Evolutionary conservation across 64 coral and sea anemone species (phyloP).

Genomic region (Pocillopora verrucosa): DNA sequence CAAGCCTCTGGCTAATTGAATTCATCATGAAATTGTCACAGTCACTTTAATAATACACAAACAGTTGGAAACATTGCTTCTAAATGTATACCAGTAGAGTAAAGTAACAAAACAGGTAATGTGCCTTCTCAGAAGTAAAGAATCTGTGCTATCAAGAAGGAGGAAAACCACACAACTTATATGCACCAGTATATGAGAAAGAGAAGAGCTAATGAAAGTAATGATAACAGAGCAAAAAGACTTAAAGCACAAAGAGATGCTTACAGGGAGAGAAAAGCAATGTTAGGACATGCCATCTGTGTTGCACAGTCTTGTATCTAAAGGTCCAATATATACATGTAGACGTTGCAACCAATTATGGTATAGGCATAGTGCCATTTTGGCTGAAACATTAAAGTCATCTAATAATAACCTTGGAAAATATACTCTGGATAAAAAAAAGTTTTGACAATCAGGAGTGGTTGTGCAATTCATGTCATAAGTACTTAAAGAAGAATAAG

Average conservation of each 20-base stretch:
- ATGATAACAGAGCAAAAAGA: not conserved
- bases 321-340: constrained; percentile 9
- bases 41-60: not conserved
- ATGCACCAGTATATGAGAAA: not conserved
- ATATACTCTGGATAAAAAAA: not conserved
- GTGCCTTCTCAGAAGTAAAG: not conserved
- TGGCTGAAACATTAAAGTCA: not conserved
- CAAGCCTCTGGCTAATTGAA: not conserved
- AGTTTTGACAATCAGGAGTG: constrained; percentile 15
- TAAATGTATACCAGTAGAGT: not conserved
- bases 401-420: not conserved
- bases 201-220: constrained; percentile 5
- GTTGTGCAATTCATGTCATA: constrained; percentile 21
- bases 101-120: not conserved
- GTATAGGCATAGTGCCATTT: constrained; percentile 23
- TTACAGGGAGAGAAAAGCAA: not conserved
- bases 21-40: not conserved
- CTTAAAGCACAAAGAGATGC: not conserved
- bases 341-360: constrained; percentile 13
- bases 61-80: not conserved
- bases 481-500: constrained; percentile 34
- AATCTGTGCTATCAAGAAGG: not conserved
- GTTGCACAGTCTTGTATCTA: constrained; percentile 4
- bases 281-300: not conserved
- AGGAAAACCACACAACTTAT: not conserved